Evolutionary conservation across 2,113 vertebrate genomes (phyloP).

Genomic region (Dipodomys stephensi): DNA sequence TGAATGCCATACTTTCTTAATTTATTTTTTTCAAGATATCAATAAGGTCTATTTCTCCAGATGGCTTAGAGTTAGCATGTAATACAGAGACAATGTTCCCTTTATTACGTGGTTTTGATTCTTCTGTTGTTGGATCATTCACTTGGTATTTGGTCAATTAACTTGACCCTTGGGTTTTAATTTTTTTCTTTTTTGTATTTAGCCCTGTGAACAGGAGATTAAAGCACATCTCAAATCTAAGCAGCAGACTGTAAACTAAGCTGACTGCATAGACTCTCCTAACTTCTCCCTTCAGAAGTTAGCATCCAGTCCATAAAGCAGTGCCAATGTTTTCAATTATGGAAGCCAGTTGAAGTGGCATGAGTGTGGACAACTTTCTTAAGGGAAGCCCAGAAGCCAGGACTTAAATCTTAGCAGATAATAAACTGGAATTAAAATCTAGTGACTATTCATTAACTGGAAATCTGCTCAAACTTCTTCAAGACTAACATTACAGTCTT

Average conservation of each 20-base stretch:
- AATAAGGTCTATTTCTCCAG: conserved; percentile 15
- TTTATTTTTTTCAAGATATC: conserved; percentile 38
- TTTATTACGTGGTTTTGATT: conserved; percentile 67
- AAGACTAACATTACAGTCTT: neutral
- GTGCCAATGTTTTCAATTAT: conserved; percentile 67
- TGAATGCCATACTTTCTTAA: conserved; percentile 8
- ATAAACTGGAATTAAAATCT: conserved; percentile 58
- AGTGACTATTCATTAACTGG: conserved; percentile 48
- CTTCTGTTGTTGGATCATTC: conserved; percentile 62
- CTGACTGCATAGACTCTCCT: conserved; percentile 35
- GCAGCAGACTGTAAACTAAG: conserved; percentile 64
- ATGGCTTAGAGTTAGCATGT: conserved; percentile 36
- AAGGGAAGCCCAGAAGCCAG: conserved; percentile 49
- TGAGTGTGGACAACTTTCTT: conserved; percentile 48
- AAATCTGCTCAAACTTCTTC: conserved; percentile 40
- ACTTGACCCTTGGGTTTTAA: conserved; percentile 52
- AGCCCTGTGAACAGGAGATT: conserved; percentile 54
- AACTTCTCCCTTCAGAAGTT: conserved; percentile 8
- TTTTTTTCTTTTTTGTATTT: conserved; percentile 50
- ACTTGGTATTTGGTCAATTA: conserved; percentile 54
- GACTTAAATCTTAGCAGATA: conserved; percentile 41
- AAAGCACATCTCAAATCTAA: conserved; percentile 66
- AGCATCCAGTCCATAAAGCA: conserved; percentile 53
- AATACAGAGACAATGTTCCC: conserved; percentile 37
- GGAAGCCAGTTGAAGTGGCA: conserved; percentile 53